Percentiles rank a stretch among this genome's conserved stretches.
These are phyloP conservation scores for Tethya wilhelma DNA, from an alignment of 37 sponge, comb jelly and placozoan species.

Conservation along the genomic window DNA sequence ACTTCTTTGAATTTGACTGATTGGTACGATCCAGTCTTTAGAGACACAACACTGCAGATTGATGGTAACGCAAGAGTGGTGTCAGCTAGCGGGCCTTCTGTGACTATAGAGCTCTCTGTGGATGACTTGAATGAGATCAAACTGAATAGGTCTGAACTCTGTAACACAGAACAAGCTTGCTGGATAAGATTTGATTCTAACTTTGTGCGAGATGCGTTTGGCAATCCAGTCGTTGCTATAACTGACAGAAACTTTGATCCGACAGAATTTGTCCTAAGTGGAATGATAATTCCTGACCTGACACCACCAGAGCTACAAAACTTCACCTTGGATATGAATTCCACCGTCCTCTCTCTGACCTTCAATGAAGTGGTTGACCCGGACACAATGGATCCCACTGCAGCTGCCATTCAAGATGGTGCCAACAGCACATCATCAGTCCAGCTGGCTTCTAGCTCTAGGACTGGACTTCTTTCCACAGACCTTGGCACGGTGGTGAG, in stretches of 20 bases:
- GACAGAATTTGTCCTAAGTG: constrained; percentile 25
- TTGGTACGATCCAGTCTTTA: constrained; percentile 43
- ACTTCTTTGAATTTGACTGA: constrained; percentile 61
- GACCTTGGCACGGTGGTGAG: constrained; percentile 24
- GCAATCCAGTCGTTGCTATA: constrained; percentile 55
- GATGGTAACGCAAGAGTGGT: constrained; percentile 31
- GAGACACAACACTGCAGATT: constrained; percentile 41
- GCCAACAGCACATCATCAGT: constrained; percentile 29
- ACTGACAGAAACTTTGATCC: constrained; percentile 31
- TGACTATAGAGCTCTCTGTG: constrained; percentile 61
- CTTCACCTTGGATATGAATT: constrained; percentile 72
- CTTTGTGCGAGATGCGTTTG: constrained; percentile 74
- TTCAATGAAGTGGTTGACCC: constrained; percentile 83
- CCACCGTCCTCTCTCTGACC: constrained; percentile 49
- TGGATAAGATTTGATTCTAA: constrained; percentile 58
- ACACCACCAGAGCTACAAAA: constrained; percentile 64
- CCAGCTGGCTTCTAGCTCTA: constrained; percentile 41
- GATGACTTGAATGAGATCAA: constrained; percentile 73
- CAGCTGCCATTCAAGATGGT: constrained; percentile 47
- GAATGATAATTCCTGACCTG: constrained; percentile 18
- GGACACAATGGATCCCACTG: constrained; percentile 17
- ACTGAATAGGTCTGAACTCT: constrained; percentile 27
- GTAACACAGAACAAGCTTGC: constrained; percentile 50
- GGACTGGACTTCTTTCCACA: constrained; percentile 5
- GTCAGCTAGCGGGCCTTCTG: constrained; percentile 56